phyloP scores from a whole-genome alignment of 2,113 vertebrate species.

The Odobenus rosmarus region DNA sequence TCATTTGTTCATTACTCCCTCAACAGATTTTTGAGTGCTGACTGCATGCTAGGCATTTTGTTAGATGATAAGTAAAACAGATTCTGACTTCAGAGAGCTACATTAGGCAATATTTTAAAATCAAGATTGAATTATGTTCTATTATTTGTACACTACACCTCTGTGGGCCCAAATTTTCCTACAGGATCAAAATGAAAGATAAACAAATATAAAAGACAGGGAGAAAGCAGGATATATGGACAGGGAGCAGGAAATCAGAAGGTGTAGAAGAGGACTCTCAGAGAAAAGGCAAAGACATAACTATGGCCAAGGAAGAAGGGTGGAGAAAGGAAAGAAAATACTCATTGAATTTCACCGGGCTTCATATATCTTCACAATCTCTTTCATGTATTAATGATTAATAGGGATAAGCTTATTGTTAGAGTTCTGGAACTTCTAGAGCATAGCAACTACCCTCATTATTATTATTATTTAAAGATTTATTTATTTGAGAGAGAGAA shows the following conservation, averaged over 20 bases:
- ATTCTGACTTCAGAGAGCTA: conserved; percentile 10
- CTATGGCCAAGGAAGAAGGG: background rate
- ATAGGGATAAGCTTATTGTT: conserved; percentile 10
- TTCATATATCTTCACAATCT: background rate
- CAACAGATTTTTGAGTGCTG: background rate
- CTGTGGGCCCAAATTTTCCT: conserved; percentile 15
- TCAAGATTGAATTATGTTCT: background rate
- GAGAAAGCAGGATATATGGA: background rate
- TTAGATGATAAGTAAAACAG: conserved; percentile 11
- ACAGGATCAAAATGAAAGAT: background rate
- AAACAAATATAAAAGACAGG: background rate
- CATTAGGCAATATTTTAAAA: conserved; percentile 16
- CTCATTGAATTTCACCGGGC: background rate
- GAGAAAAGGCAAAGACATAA: background rate
- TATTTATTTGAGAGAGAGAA: background rate
- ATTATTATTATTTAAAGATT: background rate
- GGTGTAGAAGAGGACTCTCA: background rate
- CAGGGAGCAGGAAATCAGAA: background rate
- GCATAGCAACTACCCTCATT: background rate
- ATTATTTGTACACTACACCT: background rate
- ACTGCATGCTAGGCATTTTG: background rate
- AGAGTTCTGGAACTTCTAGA: background rate
- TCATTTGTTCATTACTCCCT: conserved; percentile 13
- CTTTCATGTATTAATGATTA: background rate
- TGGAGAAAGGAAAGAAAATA: background rate